phyloP scores from a whole-genome alignment of 30 jellyfish, hydroid and myxozoan species.

The Clytia hemisphaerica region DNA sequence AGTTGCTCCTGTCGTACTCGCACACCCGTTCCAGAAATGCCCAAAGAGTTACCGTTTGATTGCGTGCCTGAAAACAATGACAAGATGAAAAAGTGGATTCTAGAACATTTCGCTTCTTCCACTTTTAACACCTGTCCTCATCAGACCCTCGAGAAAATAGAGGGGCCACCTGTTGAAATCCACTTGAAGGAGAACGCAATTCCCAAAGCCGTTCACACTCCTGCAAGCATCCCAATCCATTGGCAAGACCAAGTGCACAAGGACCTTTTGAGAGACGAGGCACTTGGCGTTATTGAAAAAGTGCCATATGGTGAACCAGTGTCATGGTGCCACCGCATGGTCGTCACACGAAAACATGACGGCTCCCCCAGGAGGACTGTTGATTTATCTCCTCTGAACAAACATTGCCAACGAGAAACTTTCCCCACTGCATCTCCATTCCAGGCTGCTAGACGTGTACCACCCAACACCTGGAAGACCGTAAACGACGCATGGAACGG shows the following conservation, averaged over 20 bases:
- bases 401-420: background rate
- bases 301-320: background rate
- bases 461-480: too few relatives aligned
- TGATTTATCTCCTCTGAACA: background rate
- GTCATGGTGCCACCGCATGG: background rate
- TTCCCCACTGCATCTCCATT: background rate
- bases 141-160: too few relatives aligned
- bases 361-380: too few relatives aligned
- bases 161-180: background rate
- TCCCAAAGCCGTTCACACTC: background rate
- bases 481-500: slow-evolving; percentile 8
- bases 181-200: background rate
- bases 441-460: background rate
- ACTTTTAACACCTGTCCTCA: slow-evolving; percentile 10
- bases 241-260: too few relatives aligned
- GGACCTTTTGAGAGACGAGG: slow-evolving; percentile 1
- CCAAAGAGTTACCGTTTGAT: background rate
- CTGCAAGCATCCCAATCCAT: background rate
- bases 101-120: background rate
- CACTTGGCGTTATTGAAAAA: background rate
- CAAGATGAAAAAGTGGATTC: background rate
- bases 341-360: background rate
- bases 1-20: too few relatives aligned
- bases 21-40: background rate
- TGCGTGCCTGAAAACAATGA: background rate